Base-by-base conservation (phyloP, 2,113 vertebrate species). In the Gracilinanus agilis region DNA sequence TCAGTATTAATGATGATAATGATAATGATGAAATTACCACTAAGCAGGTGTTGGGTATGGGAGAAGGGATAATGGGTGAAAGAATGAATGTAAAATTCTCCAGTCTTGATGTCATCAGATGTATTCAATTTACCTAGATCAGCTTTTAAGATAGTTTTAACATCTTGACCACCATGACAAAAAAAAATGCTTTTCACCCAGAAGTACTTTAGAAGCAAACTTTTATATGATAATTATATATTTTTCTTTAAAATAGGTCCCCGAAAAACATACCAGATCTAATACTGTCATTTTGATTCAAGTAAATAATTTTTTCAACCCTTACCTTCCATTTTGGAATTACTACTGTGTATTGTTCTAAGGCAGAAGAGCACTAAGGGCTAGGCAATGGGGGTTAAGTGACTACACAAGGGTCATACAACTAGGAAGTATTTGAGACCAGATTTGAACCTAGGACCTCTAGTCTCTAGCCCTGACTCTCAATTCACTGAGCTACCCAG, bases 201-300 rank as follows among this genome's bases (percentile, higher is more conserved):
- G 67, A 83, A 83, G 23, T 40, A 90, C 21, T 75, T 95, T 91
- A 93, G 24, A 92, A 96, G 91, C 16, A 88, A 83, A 0, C 23
- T 1, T 75, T 12, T 49, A 3, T 88, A 10, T n/a, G 34, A 44
- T 97, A 53, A 34, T 91, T 95, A 90, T 53, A 88, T 44, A 83
- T 54, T 96, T 9, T 54, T 94, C 55, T 75, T 90, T 94, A 94
- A 91, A 58, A 11, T 4, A 55, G 88, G n/a, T 83, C 16, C 9
- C 91, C n/a, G 53, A 94, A 95, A 67, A n/a, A 75, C 13, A 83
- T 83, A 8, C 16, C 16, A 23, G 19, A 3, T 40, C 7, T 21
- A 21, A 83, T 23, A 83, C 34, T 34, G 61, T 1, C 29, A 67
- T 67, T 12, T 4, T 34, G 58, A 1, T 75, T n/a, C n/a, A 34